These are phyloP conservation scores for Loxodonta africana DNA, from an alignment of 2,113 vertebrate genomes.

Conservation along the genomic window DNA sequence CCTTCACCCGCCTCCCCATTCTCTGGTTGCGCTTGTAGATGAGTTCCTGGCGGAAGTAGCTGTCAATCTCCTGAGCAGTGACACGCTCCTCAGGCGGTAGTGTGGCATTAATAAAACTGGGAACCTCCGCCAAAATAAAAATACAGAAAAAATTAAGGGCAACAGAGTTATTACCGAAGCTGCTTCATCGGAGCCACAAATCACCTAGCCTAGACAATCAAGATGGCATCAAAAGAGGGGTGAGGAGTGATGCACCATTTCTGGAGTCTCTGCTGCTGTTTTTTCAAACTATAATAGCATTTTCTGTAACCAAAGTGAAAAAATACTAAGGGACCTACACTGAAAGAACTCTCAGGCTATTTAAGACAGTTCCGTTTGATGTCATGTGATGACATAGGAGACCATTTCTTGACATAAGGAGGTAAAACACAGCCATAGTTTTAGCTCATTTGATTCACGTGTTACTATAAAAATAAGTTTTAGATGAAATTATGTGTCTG, in stretches of 20 bases:
- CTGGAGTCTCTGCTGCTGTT: not conserved
- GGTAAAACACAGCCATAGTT: not conserved
- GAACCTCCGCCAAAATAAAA: constrained; percentile 87
- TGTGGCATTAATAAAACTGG: constrained; percentile 93
- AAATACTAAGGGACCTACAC: not conserved
- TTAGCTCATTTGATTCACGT: not conserved
- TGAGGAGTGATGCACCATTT: not conserved
- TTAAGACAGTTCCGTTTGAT: not conserved
- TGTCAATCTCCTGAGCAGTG: constrained; percentile 94
- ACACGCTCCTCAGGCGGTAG: constrained; percentile 91
- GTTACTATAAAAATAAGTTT: not conserved
- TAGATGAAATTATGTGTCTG: not conserved
- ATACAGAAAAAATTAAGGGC: constrained; percentile 9
- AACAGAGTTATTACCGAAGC: not conserved
- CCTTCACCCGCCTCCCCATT: constrained; percentile 92
- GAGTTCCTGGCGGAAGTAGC: constrained; percentile 94
- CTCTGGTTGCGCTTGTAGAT: constrained; percentile 95
- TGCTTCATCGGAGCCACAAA: not conserved
- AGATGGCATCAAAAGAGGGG: not conserved
- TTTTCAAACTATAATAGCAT: not conserved
- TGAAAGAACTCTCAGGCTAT: not conserved
- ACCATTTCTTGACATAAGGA: not conserved
- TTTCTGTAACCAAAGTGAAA: not conserved
- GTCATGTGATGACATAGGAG: not conserved
- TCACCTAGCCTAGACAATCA: not conserved